Evolutionary conservation across 1,140 invertebrate genomes (phyloP), one percentile per base, ranked within the genome.

Genomic region (Plectus sambesii): DNA sequence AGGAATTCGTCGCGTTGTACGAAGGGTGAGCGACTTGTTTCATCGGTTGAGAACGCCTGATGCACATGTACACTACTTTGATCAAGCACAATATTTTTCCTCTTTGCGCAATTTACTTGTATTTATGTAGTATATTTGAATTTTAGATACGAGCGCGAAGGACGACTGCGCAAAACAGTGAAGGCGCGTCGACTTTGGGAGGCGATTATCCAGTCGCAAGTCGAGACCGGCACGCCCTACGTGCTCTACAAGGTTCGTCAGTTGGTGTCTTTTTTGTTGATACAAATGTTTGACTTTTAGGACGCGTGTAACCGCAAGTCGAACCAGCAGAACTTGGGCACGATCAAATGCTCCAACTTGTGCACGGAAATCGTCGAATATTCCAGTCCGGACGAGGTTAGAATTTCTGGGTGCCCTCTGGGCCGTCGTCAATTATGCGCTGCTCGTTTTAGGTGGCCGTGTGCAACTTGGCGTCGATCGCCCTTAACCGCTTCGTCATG

Each of bases 341-440:
- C 93, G 3, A 97, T 99, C 51, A 94, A 93, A 73, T 90, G 89
- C 69, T 93, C 87, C 53, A 98, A 98, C 73, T 74, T 98, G 12
- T 98, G 92, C 68, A 97, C 93, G 1, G 94, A 99, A 78, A 88
- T 98, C 63, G 79, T 98, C 1, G 82, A 97, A 71, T 97, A 93
- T 68, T 73, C 69, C 33, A 80, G 83, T 30, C 74, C 80, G 2
- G 85, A 94, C 72, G 92, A 97, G 78, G 81, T 78, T n/a, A n/a
- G n/a, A n/a, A n/a, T n/a, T n/a, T 17, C 33, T 44, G 30, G 40
- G 37, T 0, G 24, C 46, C 15, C 25, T 48, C 5, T 17, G n/a
- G 46, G 29, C 9, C 47, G 26, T 26, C 44, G 63, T 44, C 48
- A 57, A 20, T 47, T 44, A 33, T 37, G 36, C 17, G 26, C 25